Conservation (phyloP, 2,797 vertebrate genomes). For the Choloepus didactylus region DNA sequence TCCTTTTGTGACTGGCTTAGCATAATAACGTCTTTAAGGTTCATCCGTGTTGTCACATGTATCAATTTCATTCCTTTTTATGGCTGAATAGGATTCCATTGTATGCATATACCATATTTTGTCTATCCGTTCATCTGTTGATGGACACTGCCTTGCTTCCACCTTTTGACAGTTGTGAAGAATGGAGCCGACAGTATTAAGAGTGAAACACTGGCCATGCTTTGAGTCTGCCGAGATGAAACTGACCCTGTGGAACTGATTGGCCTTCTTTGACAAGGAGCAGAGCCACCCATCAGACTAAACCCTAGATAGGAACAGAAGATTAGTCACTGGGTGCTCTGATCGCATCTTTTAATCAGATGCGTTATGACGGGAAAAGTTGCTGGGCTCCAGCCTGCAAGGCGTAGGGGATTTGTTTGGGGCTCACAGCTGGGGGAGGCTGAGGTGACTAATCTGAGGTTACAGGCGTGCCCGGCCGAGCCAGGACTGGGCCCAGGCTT, state of each 20-base stretch:
- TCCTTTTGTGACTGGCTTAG: too few species aligned
- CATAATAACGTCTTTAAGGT: too few species aligned
- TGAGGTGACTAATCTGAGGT: neutral
- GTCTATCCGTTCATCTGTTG: too few species aligned
- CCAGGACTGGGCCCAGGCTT: constrained; percentile 51
- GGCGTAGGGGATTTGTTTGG: neutral
- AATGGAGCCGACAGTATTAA: neutral
- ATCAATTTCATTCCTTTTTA: too few species aligned
- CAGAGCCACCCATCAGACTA: neutral
- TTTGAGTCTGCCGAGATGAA: constrained; percentile 3
- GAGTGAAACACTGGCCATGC: neutral
- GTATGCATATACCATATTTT: too few species aligned
- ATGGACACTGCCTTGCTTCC: too few species aligned
- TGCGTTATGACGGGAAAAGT: neutral
- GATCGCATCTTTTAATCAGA: neutral
- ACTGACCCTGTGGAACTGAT: neutral
- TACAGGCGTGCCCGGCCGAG: neutral
- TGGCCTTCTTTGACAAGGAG: neutral
- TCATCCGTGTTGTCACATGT: too few species aligned
- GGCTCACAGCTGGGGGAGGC: neutral
- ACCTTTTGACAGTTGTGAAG: too few species aligned
- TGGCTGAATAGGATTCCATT: too few species aligned
- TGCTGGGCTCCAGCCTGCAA: neutral
- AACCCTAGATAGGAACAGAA: neutral
- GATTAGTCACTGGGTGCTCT: neutral